A percentile compares a stretch with the other conserved stretches of the same genome.
phyloP scores from a whole-genome alignment of 2,888 invertebrate genomes.

The Lithophane ornitopus region DNA sequence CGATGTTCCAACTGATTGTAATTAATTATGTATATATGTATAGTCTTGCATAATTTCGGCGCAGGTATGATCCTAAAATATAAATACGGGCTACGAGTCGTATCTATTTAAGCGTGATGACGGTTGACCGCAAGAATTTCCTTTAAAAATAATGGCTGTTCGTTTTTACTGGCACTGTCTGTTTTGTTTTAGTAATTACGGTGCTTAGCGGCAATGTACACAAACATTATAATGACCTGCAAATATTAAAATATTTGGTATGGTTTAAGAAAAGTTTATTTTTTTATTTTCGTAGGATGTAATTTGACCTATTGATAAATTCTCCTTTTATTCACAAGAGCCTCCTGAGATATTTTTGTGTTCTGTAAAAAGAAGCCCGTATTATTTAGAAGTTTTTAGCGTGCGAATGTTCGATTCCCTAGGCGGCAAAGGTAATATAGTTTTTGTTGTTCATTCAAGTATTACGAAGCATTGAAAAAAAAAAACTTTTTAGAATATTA shows the following conservation, averaged over 20 bases:
- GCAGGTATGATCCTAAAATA: conserved; percentile 11
- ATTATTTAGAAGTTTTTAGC: background rate
- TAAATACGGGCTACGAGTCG: conserved; percentile 13
- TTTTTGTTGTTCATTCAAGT: background rate
- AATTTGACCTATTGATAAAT: background rate
- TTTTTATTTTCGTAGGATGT: conserved; percentile 6
- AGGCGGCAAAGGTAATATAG: background rate
- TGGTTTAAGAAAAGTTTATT: background rate
- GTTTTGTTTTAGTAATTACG: conserved; percentile 64
- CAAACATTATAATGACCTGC: conserved; percentile 54
- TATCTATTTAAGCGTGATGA: conserved; percentile 56
- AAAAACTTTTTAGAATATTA: background rate
- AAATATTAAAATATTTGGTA: conserved; percentile 25
- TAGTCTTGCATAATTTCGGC: conserved; percentile 34
- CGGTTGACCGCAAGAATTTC: conserved; percentile 57
- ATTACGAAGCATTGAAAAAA: background rate
- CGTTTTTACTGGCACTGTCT: conserved; percentile 46
- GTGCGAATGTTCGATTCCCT: background rate
- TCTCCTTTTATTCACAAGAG: background rate
- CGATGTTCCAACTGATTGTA: conserved; percentile 46
- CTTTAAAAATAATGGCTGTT: conserved; percentile 51
- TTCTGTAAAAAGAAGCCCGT: background rate
- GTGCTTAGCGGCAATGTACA: conserved; percentile 61
- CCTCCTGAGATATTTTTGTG: too few relatives aligned
- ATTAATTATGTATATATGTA: conserved; percentile 43